These are phyloP conservation scores for Drosophila kanapiae DNA, from an alignment of 1,140 invertebrate genomes.

Conservation along the genomic window DNA sequence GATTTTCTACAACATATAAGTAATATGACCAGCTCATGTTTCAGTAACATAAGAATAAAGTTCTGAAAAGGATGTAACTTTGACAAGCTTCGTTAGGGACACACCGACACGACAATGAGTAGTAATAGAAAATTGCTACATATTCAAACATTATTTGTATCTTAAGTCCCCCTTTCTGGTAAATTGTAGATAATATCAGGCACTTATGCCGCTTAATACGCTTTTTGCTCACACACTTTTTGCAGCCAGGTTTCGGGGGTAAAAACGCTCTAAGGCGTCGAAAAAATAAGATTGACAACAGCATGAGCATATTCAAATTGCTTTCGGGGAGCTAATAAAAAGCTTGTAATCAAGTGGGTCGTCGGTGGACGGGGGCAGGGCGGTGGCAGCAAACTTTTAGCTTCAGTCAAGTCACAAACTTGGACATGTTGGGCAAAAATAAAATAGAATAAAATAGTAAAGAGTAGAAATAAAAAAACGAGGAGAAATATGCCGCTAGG, in stretches of 20 bases:
- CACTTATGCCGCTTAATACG: conserved; percentile 60
- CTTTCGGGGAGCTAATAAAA: conserved; percentile 80
- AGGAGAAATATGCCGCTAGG: conserved; percentile 69
- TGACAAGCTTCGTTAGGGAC: conserved; percentile 5
- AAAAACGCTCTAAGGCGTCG: conserved; percentile 48
- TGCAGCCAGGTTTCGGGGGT: conserved; percentile 13
- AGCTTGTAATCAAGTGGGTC: conserved; percentile 75
- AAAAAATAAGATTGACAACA: conserved; percentile 62
- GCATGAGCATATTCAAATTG: conserved; percentile 77
- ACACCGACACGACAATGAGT: not conserved
- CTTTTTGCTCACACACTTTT: conserved; percentile 27
- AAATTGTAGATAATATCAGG: conserved; percentile 40
- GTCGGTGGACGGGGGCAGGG: not conserved
- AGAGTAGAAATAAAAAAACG: conserved; percentile 23
- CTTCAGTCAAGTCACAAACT: conserved; percentile 67
- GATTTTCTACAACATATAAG: no score
- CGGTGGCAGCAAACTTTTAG: conserved; percentile 49
- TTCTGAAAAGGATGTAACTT: not conserved
- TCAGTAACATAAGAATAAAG: not conserved
- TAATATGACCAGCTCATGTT: no score
- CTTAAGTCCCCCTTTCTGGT: not conserved
- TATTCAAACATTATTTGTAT: conserved; percentile 9
- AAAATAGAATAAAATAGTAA: conserved; percentile 26
- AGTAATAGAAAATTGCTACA: conserved; percentile 4
- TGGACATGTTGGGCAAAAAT: conserved; percentile 57